Conservation (phyloP, 2,888 invertebrate species). For the Eupeodes latifasciatus region DNA sequence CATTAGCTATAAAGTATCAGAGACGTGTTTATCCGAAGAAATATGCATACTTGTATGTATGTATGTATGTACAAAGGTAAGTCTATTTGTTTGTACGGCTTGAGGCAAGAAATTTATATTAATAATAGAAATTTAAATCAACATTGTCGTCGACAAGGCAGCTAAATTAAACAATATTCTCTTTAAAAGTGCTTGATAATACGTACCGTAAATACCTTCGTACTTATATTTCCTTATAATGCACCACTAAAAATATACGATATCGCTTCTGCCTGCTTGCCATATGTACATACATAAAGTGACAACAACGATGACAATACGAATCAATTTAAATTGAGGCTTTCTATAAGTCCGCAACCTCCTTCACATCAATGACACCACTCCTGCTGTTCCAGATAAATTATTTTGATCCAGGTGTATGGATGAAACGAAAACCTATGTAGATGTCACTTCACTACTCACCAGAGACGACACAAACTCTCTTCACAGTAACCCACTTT, state of each 20-base stretch:
- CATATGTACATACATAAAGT: background rate
- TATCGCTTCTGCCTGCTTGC: background rate
- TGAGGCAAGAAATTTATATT: conserved; percentile 29
- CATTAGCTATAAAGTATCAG: conserved; percentile 16
- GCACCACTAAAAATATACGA: background rate
- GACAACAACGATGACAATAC: conserved; percentile 54
- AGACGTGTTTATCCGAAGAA: conserved; percentile 62
- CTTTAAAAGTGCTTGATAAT: background rate
- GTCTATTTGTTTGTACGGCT: background rate
- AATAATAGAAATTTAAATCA: conserved; percentile 22
- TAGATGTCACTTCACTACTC: background rate
- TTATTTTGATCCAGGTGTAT: conserved; percentile 54
- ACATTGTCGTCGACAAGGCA: conserved; percentile 20
- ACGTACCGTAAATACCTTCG: too few species aligned
- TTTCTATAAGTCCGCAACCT: conserved; percentile 13
- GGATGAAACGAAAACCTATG: conserved; percentile 13
- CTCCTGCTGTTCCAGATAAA: conserved; percentile 53
- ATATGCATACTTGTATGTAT: background rate
- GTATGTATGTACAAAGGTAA: background rate
- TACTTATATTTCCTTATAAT: background rate
- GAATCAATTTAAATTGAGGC: conserved; percentile 65
- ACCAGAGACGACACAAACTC: conserved; percentile 30
- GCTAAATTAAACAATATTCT: background rate
- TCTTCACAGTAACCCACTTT: conserved; percentile 40
- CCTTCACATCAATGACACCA: conserved; percentile 34